These are phyloP conservation scores for Erinaceus europaeus DNA, from an alignment of 2,113 vertebrate species.

Conservation along the genomic window DNA sequence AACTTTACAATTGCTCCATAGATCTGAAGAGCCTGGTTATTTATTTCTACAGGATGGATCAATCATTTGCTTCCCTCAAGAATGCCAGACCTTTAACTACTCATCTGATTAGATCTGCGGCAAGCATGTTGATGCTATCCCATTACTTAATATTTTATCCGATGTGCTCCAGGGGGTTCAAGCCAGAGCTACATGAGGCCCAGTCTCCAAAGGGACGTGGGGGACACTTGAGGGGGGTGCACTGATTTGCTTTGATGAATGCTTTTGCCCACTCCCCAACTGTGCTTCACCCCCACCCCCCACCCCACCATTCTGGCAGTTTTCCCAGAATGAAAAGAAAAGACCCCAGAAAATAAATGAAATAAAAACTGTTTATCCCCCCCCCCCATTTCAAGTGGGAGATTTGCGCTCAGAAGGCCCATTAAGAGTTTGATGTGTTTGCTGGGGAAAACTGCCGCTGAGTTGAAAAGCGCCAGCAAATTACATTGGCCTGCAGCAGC, in stretches of 20 bases:
- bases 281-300: neutral
- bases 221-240: no score
- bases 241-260: constrained; percentile 47
- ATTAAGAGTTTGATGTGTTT: constrained; percentile 40
- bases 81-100: constrained; percentile 80
- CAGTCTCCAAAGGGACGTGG: constrained; percentile 49
- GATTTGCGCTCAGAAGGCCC: constrained; percentile 58
- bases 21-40: constrained; percentile 75
- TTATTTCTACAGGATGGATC: constrained; percentile 80
- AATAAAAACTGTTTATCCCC: constrained; percentile 61
- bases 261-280: neutral
- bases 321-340: constrained; percentile 30
- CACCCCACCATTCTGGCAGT: no score
- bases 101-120: constrained; percentile 77
- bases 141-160: constrained; percentile 75
- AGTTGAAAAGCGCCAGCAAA: constrained; percentile 46
- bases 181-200: constrained; percentile 5
- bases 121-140: constrained; percentile 24
- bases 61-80: constrained; percentile 80
- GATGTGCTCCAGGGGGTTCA: constrained; percentile 43
- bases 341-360: constrained; percentile 38
- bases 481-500: neutral
- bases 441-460: constrained; percentile 20
- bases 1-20: constrained; percentile 80
- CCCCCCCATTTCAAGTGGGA: constrained; percentile 59